Base-by-base conservation (phyloP, 2,113 vertebrate genomes). In the Aldabrachelys gigantea region DNA sequence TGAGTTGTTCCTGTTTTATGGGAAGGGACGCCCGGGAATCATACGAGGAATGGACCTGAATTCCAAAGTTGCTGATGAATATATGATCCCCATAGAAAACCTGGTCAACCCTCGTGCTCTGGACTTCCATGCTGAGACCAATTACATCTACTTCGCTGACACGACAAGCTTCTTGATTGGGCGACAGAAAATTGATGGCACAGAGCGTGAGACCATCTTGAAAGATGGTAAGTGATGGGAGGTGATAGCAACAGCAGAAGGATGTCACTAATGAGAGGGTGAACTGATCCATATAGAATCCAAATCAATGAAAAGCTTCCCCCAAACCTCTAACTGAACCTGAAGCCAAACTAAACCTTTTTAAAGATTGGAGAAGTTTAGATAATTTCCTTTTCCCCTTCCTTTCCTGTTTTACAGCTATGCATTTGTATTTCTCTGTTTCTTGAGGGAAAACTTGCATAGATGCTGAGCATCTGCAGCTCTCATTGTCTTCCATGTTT, bases 101-200 rank as follows among this genome's bases (percentile, higher is more conserved):
- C 94, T 99, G 92, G 99, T 99, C 88, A 99, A 99, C 92, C 99
- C 99, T 54, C 98, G 99, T 89, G 99, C 99, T 76, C 98, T 99
- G 81, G 99, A 99, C 97, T 99, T 99, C 96, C 99, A 99, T 1
- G 99, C 99, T 0, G 99, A 99, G 97, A 97, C 98, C 76, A 99
- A 98, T 97, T 99, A 99, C 93, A 98, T 99, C 96, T 99, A 99
- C 97, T 99, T 99, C 97, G 99, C 99, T 57, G 99, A 99, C 94
- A 99, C 99, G 12, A 99, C 99, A 85, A 99, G 99, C 96, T 99
- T 99, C 96, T 98, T 99, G 89, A 99, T 99, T 93, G 99, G 99
- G 3, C 95, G 99, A 19, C 99, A 99, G 96, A 99, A 99, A 97
- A 99, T 99, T 92, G 99, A 99, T 94, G 99, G 99, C 84, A 99